Percentiles rank a stretch among this genome's conserved stretches.
Conservation (phyloP, 2,797 vertebrate genomes). For the Mus spretus region DNA sequence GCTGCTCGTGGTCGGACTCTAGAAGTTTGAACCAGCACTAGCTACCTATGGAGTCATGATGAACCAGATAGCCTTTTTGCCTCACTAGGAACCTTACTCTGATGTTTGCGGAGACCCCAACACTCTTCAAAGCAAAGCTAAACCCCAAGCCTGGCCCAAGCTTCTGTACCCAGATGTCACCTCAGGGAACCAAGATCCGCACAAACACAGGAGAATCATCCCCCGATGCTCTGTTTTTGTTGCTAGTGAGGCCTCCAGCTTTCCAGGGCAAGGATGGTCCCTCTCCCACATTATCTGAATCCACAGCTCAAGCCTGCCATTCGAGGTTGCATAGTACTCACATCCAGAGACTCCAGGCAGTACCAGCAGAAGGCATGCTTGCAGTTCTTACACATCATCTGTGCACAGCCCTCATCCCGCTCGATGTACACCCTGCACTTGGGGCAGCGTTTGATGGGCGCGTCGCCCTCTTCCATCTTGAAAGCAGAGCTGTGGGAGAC, state of each 20-base stretch:
- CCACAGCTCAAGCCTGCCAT: neutral
- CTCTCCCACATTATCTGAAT: neutral
- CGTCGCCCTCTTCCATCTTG: constrained; percentile 92
- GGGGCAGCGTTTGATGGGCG: constrained; percentile 98
- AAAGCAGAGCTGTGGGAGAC: constrained; percentile 86
- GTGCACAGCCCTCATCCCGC: constrained; percentile 98
- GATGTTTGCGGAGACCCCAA: neutral
- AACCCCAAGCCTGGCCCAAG: neutral
- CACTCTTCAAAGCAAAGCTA: neutral
- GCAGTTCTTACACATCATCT: constrained; percentile 99
- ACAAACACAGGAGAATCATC: neutral
- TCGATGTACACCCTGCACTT: constrained; percentile 99
- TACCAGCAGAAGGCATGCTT: constrained; percentile 99
- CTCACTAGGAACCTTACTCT: neutral
- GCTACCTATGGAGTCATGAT: neutral
- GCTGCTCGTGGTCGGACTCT: neutral
- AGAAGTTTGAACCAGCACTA: neutral
- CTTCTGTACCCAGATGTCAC: fast-evolving
- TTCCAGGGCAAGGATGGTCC: neutral
- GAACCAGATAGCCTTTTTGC: neutral
- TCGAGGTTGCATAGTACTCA: constrained; percentile 89
- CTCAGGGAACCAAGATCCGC: neutral
- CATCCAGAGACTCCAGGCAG: constrained; percentile 98
- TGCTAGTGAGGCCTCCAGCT: fast-evolving
- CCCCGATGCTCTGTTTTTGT: fast-evolving